Base-by-base conservation (phyloP, 2,797 vertebrate species). In the Pseudopleuronectes americanus region DNA sequence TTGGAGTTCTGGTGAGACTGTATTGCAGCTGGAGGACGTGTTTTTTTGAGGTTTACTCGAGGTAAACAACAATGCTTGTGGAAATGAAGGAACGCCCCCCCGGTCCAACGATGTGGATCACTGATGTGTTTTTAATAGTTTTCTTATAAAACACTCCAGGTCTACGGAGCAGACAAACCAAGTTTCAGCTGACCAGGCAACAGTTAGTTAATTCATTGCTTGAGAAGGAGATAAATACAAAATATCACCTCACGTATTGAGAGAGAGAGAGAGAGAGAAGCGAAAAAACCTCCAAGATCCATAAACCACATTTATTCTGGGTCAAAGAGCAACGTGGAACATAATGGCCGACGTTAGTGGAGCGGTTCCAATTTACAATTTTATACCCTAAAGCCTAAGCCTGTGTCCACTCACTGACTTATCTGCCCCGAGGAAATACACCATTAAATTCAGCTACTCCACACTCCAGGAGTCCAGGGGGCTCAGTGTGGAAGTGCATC, bases 341-440 rank as follows among this genome's bases (percentile, higher is more conserved):
- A 41, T 13, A 7, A n/a, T 33, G 21, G 7, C 13, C 16, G 14
- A 48, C 38, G 10, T 17, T 47, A n/a, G 21, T 26, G 23, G 54
- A 58, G 22, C 33, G 31, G 26, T 23, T 75, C 9, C 24, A 64
- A 28, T 53, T 48, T 57, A 28, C 17, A 47, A 31, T 64, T 23
- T 51, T 23, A 4, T 49, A 26, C 45, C 12, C 38, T 13, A 2
- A 64, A 53, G 28, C 16, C 7, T 41, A 41, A 57, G 16, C 17
- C n/a, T 10, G 14, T 49, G 8, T 48, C 55, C 24, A n/a, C 38
- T 69, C 22, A 36, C 23, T 57, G 22, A 24, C 7, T 64, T 21
- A 41, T 71, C 58, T 63, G 14, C 64, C 56, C 58, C 2, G 5
- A 54, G 38, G 23, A 60, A 23, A 76, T 23, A 76, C 10, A 21